A percentile compares a stretch with the other conserved stretches of the same genome.
phyloP scores from a whole-genome alignment of 64 coral and sea anemone genomes.

The Montipora capricornis region DNA sequence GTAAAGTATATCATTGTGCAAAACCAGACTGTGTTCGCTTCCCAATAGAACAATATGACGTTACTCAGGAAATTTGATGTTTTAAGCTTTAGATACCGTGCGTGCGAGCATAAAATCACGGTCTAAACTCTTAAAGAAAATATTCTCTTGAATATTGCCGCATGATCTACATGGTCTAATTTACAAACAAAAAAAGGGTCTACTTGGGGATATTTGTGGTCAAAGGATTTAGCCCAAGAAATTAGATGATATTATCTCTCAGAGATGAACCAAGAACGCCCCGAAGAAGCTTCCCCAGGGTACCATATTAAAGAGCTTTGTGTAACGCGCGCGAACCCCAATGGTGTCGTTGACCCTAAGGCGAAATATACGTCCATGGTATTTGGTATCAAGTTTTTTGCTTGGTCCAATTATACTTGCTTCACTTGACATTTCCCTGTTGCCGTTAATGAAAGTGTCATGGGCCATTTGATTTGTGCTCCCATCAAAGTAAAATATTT shows the following conservation, averaged over 20 bases:
- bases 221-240: background rate
- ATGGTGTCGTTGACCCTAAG: conserved; percentile 55
- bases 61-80: no score
- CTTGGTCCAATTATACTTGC: background rate
- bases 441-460: conserved; percentile 61
- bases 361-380: conserved; percentile 72
- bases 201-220: background rate
- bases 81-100: no score
- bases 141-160: no score
- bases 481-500: conserved; percentile 77
- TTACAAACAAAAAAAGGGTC: no score
- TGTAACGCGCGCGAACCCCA: conserved; percentile 60
- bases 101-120: no score
- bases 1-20: no score
- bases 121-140: no score
- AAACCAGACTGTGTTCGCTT: no score
- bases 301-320: conserved; percentile 36
- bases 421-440: conserved; percentile 53
- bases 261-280: conserved; percentile 64
- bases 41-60: no score
- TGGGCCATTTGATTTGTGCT: conserved; percentile 33
- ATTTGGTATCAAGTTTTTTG: conserved; percentile 68
- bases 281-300: conserved; percentile 65
- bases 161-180: no score
- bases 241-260: background rate